phyloP scores from a whole-genome alignment of 2,113 vertebrate genomes.

The Poicephalus meyeri region DNA sequence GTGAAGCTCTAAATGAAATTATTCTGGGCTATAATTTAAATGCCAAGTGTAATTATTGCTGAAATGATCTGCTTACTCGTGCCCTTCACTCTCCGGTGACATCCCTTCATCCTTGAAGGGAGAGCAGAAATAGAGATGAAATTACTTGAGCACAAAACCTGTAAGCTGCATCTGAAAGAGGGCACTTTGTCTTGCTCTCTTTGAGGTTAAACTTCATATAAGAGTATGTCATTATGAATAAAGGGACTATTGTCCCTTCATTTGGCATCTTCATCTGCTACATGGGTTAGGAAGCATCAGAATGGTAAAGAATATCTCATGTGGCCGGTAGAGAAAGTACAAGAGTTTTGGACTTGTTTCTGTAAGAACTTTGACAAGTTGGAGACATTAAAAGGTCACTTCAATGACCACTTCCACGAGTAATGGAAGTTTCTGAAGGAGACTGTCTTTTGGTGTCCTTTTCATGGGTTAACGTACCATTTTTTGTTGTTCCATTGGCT shows the following conservation, averaged over 20 bases:
- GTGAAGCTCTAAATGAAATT: slow-evolving; percentile 12
- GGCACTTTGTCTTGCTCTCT: background rate
- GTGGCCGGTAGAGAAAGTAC: background rate
- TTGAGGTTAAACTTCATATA: rapidly evolving
- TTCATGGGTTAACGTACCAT: background rate
- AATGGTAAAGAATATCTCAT: background rate
- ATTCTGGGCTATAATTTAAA: background rate
- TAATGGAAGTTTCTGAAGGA: background rate
- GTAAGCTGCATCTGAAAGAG: background rate
- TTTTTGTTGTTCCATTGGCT: background rate
- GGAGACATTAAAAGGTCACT: background rate
- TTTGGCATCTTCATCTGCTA: background rate
- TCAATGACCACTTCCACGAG: background rate
- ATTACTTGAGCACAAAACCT: background rate
- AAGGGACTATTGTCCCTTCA: background rate
- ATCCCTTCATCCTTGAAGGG: background rate
- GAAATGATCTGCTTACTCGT: background rate
- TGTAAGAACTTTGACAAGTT: background rate
- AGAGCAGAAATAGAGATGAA: background rate
- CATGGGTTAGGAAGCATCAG: rapidly evolving
- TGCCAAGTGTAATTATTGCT: slow-evolving; percentile 24
- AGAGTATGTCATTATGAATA: too few relatives aligned
- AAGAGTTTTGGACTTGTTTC: background rate
- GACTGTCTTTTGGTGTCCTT: background rate
- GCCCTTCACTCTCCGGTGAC: background rate